Evolutionary conservation across 2,797 vertebrate genomes (phyloP), one percentile per base, ranked within the genome.

Genomic region (Neomorphus geoffroyi): DNA sequence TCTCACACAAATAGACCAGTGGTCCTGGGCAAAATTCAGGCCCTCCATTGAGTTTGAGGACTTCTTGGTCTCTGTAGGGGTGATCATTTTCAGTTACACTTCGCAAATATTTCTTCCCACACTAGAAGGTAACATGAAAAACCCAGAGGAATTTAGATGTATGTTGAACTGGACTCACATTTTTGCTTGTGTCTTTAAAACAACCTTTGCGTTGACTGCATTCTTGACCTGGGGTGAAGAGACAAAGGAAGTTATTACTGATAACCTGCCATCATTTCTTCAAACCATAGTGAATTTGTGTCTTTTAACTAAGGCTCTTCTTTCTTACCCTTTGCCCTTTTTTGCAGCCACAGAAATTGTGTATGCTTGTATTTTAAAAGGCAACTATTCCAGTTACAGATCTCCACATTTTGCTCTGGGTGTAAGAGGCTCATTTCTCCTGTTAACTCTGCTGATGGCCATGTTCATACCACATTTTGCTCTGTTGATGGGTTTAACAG

Each of bases 61-160:
- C 74, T 98, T 99, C 91, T 96, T 98, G 10, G 95, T 98, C 84
- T 98, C 98, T 3, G 97, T 98, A 46, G 98, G 98, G 3, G 98
- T 98, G 88, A 98, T 98, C 45, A 98, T 98, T 97, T 99, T 99
- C 97, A 98, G 98, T 94, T 99, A 99, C 83, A 99, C 98, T 43
- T 99, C 98, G 0, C 98, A 98, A 97, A 98, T 98, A 97, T 98
- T 98, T 97, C 98, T 99, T 92, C 98, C 98, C 67, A 96, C 98
- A 14, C 94, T 98, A 65, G 98, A 99, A 98, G 98, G 97, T 74
- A 98, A 96, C 69, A 98, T 98, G 99, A 97, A 97, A 84, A 97
- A 98, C 74, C 97, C 96, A 32, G 94, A 67, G 24, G 97, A 98
- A 91, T 99, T 98, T 84, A 67, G 91, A 12, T 61, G 78, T 45